Percentiles rank a stretch among this genome's conserved stretches.
phyloP scores from a whole-genome alignment of 2,113 vertebrate species.

The Synchiropus splendidus region DNA sequence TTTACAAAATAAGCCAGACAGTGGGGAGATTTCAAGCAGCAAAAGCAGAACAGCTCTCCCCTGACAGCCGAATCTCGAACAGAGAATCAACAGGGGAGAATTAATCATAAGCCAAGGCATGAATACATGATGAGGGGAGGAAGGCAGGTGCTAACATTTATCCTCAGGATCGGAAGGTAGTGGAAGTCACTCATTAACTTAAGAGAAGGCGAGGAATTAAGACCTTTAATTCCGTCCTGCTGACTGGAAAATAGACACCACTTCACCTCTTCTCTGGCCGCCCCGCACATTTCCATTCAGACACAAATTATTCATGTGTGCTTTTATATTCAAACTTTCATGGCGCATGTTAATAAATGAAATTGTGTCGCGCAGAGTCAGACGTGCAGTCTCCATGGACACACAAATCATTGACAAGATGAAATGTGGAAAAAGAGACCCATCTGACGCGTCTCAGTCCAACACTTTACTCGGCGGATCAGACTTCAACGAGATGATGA shows the following conservation, averaged over 20 bases:
- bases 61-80: constrained; percentile 44
- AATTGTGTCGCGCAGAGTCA: background rate
- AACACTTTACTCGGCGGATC: no score
- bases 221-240: constrained; percentile 29
- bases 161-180: constrained; percentile 8
- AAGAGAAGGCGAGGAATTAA: constrained; percentile 19
- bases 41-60: constrained; percentile 29
- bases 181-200: constrained; percentile 30
- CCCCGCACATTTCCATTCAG: constrained; percentile 4
- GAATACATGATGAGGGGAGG: constrained; percentile 26
- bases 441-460: constrained; percentile 19
- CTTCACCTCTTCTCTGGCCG: no score
- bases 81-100: constrained; percentile 31
- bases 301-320: constrained; percentile 7
- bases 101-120: constrained; percentile 38
- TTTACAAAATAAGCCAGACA: constrained; percentile 42
- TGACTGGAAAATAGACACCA: constrained; percentile 22
- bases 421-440: background rate
- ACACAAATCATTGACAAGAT: no score
- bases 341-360: constrained; percentile 5
- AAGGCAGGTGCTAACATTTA: constrained; percentile 22
- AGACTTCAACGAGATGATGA: constrained; percentile 26
- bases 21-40: constrained; percentile 33
- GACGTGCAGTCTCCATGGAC: no score
- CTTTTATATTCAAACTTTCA: constrained; percentile 2